Evolutionary conservation across 2,113 vertebrate genomes (phyloP), one percentile per base, ranked within the genome.

Genomic region (Nothocercus julius): DNA sequence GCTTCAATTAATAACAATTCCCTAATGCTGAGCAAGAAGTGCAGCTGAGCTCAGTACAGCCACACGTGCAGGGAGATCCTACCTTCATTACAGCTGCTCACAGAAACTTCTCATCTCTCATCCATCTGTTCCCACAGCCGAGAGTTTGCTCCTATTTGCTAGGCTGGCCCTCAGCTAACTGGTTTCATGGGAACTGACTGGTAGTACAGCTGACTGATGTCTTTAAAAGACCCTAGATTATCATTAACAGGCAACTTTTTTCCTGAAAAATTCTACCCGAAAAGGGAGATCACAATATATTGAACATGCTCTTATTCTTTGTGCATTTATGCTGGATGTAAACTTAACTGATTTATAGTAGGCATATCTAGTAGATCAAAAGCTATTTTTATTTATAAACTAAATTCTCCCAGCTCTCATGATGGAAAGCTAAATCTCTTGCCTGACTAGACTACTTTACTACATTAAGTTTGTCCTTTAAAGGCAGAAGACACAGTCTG

Each of bases 1-100:
- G 8, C n/a, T 66, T 80, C 27, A n/a, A 1, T 70, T 32, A 63
- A 3, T 42, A 54, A 51, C 49, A 88, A 38, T 56, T 51, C 45
- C 61, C 68, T 9, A 17, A 19, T 62, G 34, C 75, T 38, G 21
- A 85, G 42, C 30, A 74, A 87, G 13, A 88, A 90, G 49, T 19
- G 36, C 0, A 4, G 40, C 67, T 70, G 40, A 54, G 68, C 54
- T 69, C 0, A 0, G 67, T 87, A 66, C 7, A 25, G 34, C 47
- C 44, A 44, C 17, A 36, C 2, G 3, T 20, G 63, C 49, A 59
- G 45, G 54, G 75, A 85, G 45, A n/a, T 38, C 47, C 13, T 53
- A 8, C 61, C 53, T 89, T 92, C 13, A 78, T 67, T 70, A 40
- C 36, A 64, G 49, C 54, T 3, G 2, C 76, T 54, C 76, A 78